Evolutionary conservation across 2,888 invertebrate species (phyloP).

Genomic region (Agrochola circellaris): DNA sequence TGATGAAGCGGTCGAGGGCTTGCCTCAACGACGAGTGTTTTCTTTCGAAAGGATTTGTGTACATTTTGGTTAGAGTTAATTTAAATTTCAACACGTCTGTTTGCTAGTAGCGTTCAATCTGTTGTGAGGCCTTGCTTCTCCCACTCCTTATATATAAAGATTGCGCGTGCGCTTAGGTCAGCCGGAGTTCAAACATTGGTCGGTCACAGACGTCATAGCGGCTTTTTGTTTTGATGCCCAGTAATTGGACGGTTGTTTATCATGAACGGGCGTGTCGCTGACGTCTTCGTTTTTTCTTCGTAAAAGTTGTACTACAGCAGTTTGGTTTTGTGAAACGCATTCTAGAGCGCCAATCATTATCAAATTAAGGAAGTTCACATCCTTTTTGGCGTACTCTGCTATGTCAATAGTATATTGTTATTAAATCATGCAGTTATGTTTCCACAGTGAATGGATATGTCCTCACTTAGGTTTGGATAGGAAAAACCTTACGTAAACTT

Average conservation of each 20-base stretch:
- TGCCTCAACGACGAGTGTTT: slow-evolving; percentile 93
- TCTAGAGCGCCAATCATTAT: slow-evolving; percentile 34
- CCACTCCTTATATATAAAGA: slow-evolving; percentile 77
- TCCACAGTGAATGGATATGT: slow-evolving; percentile 5
- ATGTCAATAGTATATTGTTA: slow-evolving; percentile 18
- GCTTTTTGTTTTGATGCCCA: slow-evolving; percentile 70
- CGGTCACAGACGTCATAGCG: slow-evolving; percentile 71
- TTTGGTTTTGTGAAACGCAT: slow-evolving; percentile 9
- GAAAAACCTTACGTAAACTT: slow-evolving; percentile 19
- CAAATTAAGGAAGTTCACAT: slow-evolving; percentile 33
- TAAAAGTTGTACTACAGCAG: slow-evolving; percentile 40
- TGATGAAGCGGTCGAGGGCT: slow-evolving; percentile 91
- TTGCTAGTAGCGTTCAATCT: slow-evolving; percentile 66
- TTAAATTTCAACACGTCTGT: slow-evolving; percentile 72
- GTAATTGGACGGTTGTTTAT: slow-evolving; percentile 61
- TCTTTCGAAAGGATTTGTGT: slow-evolving; percentile 93
- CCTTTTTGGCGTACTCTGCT: slow-evolving; percentile 17
- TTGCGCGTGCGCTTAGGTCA: slow-evolving; percentile 78
- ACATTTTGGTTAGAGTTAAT: slow-evolving; percentile 85
- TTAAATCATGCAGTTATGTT: slow-evolving; percentile 2
- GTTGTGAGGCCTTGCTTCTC: slow-evolving; percentile 68
- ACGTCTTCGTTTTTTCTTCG: slow-evolving; percentile 50
- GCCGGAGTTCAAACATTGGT: slow-evolving; percentile 70
- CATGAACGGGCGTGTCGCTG: slow-evolving; percentile 56
- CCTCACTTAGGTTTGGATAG: background rate